Evolutionary conservation across 2,888 invertebrate species (phyloP).

Genomic region (Noctua fimbriata): DNA sequence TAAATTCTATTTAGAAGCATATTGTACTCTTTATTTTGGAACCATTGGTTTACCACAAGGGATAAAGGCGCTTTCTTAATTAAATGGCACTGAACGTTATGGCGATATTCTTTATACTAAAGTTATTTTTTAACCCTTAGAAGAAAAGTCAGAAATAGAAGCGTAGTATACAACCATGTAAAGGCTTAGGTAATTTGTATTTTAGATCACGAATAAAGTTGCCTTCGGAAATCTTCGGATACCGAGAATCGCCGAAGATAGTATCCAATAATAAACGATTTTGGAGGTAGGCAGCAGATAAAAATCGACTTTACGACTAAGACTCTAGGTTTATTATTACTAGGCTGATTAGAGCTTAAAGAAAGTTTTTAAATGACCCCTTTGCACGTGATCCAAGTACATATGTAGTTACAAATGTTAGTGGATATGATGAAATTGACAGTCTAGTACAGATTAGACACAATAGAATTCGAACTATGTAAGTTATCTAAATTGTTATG

Average conservation of each 20-base stretch:
- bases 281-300: background rate
- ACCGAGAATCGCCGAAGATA: background rate
- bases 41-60: conserved; percentile 7
- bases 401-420: conserved; percentile 21
- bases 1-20: conserved; percentile 4
- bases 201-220: conserved; percentile 4
- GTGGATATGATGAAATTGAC: background rate
- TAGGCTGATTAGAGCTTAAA: background rate
- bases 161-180: conserved; percentile 14
- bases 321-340: conserved; percentile 25
- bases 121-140: background rate
- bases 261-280: background rate
- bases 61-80: conserved; percentile 18
- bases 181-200: background rate
- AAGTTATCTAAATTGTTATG: conserved; percentile 4
- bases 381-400: conserved; percentile 17
- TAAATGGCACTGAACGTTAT: conserved; percentile 14
- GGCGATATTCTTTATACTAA: background rate
- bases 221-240: conserved; percentile 6
- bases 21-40: conserved; percentile 41
- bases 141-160: conserved; percentile 1
- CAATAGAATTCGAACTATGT: background rate
- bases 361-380: background rate
- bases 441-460: conserved; percentile 24
- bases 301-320: background rate